These are phyloP conservation scores for Periophthalmus magnuspinnatus DNA, from an alignment of 2,797 vertebrate species.

Conservation along the genomic window DNA sequence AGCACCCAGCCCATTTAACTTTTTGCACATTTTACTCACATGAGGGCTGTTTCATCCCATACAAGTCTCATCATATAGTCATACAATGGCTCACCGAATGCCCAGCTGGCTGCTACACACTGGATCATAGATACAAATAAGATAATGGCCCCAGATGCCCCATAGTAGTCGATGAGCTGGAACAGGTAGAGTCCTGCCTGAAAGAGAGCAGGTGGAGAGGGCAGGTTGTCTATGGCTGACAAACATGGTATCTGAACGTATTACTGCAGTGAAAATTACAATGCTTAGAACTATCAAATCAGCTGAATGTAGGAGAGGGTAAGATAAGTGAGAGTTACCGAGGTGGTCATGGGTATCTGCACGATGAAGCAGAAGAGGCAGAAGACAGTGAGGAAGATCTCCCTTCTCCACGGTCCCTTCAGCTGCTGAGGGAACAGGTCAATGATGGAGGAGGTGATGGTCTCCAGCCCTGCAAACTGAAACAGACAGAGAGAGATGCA, in stretches of 20 bases:
- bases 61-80: too few species aligned
- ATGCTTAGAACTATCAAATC: too few species aligned
- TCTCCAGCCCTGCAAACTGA: constrained; percentile 59
- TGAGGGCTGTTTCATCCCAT: too few species aligned
- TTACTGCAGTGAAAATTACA: too few species aligned
- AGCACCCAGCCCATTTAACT: too few species aligned
- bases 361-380: constrained; percentile 35
- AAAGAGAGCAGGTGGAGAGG: too few species aligned
- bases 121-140: background rate
- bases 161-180: background rate
- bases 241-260: too few species aligned
- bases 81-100: background rate
- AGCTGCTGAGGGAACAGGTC: constrained; percentile 51
- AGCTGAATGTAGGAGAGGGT: too few species aligned
- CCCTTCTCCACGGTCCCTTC: constrained; percentile 21
- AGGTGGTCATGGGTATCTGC: constrained; percentile 46
- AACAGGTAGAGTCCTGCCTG: background rate
- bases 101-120: background rate
- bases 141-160: background rate
- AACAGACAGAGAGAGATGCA: background rate
- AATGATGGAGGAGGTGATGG: constrained; percentile 39
- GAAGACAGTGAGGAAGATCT: constrained; percentile 35
- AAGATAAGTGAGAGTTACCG: constrained; percentile 20
- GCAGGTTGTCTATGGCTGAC: too few species aligned
- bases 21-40: too few species aligned